These are phyloP conservation scores for Tenthredo notha DNA, from an alignment of 2,888 invertebrate genomes.

Conservation along the genomic window DNA sequence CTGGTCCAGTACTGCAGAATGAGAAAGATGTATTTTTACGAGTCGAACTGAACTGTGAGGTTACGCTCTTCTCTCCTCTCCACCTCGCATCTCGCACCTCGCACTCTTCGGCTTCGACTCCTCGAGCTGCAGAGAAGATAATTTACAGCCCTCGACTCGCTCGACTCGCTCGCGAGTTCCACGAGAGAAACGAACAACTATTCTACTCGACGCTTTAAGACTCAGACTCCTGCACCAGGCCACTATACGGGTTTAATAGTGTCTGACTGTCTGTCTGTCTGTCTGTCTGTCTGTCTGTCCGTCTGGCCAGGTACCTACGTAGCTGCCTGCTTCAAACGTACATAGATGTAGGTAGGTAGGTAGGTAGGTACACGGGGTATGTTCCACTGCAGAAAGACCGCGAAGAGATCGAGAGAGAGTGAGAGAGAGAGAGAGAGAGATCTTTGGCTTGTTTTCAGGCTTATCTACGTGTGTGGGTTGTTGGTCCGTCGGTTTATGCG, in stretches of 20 bases:
- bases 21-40: slow-evolving; percentile 56
- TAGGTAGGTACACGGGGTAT: background rate
- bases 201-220: slow-evolving; percentile 41
- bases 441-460: slow-evolving; percentile 24
- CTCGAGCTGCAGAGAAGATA: slow-evolving; percentile 47
- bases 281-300: slow-evolving; percentile 10
- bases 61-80: slow-evolving; percentile 65
- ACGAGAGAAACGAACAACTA: background rate
- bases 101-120: slow-evolving; percentile 31
- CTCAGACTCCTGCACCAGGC: background rate
- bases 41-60: slow-evolving; percentile 60
- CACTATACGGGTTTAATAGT: slow-evolving; percentile 33
- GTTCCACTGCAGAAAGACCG: background rate
- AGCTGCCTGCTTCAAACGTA: background rate
- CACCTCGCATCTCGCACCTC: background rate
- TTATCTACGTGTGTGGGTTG: slow-evolving; percentile 71
- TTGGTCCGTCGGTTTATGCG: slow-evolving; percentile 76
- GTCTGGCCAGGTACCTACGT: slow-evolving; percentile 27
- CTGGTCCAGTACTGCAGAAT: slow-evolving; percentile 49
- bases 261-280: slow-evolving; percentile 37
- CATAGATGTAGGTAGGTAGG: background rate
- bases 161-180: background rate
- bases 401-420: background rate
- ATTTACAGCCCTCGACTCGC: slow-evolving; percentile 47
- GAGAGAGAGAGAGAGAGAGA: background rate